Evolutionary conservation across 2,113 vertebrate species (phyloP), one percentile per base, ranked within the genome.

Genomic region (Todiramphus chloris): DNA sequence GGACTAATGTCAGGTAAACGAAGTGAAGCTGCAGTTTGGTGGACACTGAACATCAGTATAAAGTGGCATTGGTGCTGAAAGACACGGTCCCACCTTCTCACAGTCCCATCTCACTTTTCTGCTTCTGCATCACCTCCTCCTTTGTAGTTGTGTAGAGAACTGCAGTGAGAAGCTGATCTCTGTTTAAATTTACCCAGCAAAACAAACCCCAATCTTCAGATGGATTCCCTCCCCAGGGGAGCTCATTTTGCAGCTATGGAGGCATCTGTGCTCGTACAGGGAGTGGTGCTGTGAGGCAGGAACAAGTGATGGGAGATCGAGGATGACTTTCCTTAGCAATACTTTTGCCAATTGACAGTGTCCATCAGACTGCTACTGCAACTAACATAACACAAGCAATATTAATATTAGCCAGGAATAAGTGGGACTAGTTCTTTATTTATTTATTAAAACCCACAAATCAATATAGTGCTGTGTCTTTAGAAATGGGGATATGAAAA

Each of bases 31-130:
- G 19, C 39, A 81, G 41, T 81, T 93, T 43, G 74, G 4, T 35
- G 17, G 37, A 63, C 2, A 7, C 59, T 60, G 31, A 15, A 67
- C 70, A 56, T 70, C 59, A 37, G 15, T 33, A 33, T 25, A 43
- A 87, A 76, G 27, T 19, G 21, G 13, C 41, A 37, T 6, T 8
- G 11, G 48, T 62, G 59, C 79, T 67, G 44, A 79, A 80, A 55
- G 59, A 31, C 53, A 39, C 13, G 13, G 33, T 62, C 41, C 31
- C 72, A 67, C 14, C 37, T 78, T 68, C 35, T 60, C 27, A 14
- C 37, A 30, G 0, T 53, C 77, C 87, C 24, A 2, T 27, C 20
- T 74, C 2, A 0, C 14, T 16, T 37, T 90, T 67, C 46, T 2
- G 1, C 43, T 83, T 86, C 70, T 90, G 37, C 43, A n/a, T 48